phyloP scores from a whole-genome alignment of 2,797 vertebrate genomes.

The Ctenopoma multispine region DNA sequence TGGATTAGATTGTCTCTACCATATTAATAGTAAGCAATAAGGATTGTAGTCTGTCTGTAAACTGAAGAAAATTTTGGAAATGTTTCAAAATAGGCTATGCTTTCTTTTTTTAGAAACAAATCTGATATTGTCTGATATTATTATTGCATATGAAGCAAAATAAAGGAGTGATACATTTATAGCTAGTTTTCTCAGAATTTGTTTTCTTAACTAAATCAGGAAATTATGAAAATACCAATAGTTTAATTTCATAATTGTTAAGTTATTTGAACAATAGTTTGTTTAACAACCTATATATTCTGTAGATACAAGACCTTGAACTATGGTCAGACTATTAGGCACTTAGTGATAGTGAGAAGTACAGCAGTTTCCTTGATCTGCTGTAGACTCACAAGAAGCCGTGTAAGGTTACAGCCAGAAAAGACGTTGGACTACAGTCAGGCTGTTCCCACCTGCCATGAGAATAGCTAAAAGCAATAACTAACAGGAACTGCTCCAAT shows the following conservation, averaged over 20 bases:
- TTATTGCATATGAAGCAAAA: too few species aligned
- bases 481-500: conserved; percentile 21
- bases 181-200: too few species aligned
- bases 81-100: too few species aligned
- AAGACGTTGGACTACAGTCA: conserved; percentile 64
- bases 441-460: background rate
- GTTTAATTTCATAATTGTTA: background rate
- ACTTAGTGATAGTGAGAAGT: conserved; percentile 35
- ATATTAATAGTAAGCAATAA: background rate
- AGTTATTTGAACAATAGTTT: background rate
- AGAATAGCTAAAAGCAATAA: conserved; percentile 8
- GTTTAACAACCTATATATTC: background rate
- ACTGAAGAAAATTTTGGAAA: too few species aligned
- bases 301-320: conserved; percentile 37
- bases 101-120: too few species aligned
- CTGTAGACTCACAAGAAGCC: conserved; percentile 15
- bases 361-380: conserved; percentile 52
- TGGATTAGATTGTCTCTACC: too few species aligned
- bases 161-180: background rate
- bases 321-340: conserved; percentile 18
- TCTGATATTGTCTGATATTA: too few species aligned
- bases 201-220: background rate
- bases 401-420: conserved; percentile 13
- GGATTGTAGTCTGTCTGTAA: background rate
- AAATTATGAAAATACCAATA: background rate